Evolutionary conservation across 2,113 vertebrate species (phyloP), one percentile per base, ranked within the genome.

Genomic region (Tor tambroides): DNA sequence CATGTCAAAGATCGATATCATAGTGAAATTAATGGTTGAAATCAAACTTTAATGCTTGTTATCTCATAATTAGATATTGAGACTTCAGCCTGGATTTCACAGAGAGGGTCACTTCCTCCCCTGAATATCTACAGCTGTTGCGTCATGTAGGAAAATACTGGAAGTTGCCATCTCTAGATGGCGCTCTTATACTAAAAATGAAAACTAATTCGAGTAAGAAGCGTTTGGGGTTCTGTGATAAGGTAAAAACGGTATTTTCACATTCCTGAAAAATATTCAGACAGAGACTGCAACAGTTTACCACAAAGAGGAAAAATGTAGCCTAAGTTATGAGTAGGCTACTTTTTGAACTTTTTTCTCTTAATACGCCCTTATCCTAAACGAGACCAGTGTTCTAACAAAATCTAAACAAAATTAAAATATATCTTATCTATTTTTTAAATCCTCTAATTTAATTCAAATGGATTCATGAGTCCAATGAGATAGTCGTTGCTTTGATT

Each of bases 151-250:
- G 19, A 46, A 46, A 19, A 19, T 19, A 19, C 17, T n/a, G 23
- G 6, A 23, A 9, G 19, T 10, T 38, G 4, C 6, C 4, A n/a
- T 65, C 87, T 28, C 49, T 8, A 79, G 87, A 88, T 86, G 87
- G 80, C 84, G 87, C 72, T 83, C 9, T 86, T 38, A 35, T 17
- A 43, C 32, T 46, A 86, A 28, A 74, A 85, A 14, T 23, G 21
- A 6, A 5, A 38, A 41, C 23, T 5, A 26, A 17, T 5, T 79
- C 51, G 3, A 80, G 28, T 30, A 30, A 21, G 28, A 21, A 14
- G 51, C 0, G 30, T 56, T 79, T 59, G 19, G n/a, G 51, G 23
- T 35, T 80, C 28, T 49, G n/a, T 76, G 10, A 32, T 76, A 12
- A 26, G 7, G 56, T 1, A 28, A 15, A 84, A 51, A n/a, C 21